Evolutionary conservation across 1,140 invertebrate genomes (phyloP).

Genomic region (Brachionus rubens): DNA sequence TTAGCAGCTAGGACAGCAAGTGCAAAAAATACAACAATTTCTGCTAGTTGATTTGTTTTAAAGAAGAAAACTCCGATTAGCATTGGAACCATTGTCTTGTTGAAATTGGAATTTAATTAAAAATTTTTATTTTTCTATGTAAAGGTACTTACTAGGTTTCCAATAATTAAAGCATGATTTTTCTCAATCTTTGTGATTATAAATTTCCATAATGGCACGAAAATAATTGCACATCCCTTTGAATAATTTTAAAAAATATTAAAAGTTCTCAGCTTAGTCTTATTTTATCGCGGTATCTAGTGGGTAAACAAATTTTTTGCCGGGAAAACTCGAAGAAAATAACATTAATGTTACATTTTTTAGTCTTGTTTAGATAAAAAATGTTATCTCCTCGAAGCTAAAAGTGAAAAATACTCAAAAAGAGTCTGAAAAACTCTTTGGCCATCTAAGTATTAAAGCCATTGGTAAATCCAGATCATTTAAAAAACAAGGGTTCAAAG

Average conservation of each 20-base stretch:
- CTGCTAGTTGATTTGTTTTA: not conserved
- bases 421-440: too few relatives aligned
- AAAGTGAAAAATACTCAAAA: too few relatives aligned
- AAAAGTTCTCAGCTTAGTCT: not conserved
- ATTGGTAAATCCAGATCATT: too few relatives aligned
- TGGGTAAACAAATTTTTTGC: too few relatives aligned
- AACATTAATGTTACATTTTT: too few relatives aligned
- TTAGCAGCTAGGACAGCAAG: not conserved
- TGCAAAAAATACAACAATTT: conserved; percentile 27
- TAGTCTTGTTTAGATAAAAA: too few relatives aligned
- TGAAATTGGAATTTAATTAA: not conserved
- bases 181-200: conserved; percentile 23
- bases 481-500: too few relatives aligned
- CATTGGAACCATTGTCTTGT: conserved; percentile 22
- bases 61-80: conserved; percentile 40
- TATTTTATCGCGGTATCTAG: too few relatives aligned
- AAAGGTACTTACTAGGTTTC: conserved; percentile 1
- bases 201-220: conserved; percentile 27
- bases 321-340: too few relatives aligned
- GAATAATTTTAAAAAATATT: not conserved
- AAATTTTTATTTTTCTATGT: not conserved
- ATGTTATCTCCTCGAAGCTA: too few relatives aligned
- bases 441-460: too few relatives aligned
- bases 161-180: not conserved
- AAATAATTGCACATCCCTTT: conserved; percentile 21